Conservation (phyloP, 92 coral and sea anemone genomes). For the Meandrina meandrites region DNA sequence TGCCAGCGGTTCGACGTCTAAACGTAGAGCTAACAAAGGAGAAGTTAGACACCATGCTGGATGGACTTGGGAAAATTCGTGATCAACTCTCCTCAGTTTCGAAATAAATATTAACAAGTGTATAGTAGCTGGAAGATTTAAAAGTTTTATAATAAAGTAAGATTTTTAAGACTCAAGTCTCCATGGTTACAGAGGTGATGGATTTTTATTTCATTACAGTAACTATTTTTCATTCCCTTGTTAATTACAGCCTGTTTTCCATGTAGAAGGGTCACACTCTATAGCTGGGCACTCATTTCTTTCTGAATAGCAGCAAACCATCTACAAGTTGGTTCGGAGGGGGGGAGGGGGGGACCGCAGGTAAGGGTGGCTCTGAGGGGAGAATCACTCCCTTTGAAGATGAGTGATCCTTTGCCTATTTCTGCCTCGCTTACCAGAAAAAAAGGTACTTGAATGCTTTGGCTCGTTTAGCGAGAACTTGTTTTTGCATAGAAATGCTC, state of each 20-base stretch:
- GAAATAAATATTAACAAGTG: conserved; percentile 41
- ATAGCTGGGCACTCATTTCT: no score
- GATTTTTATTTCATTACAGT: not conserved
- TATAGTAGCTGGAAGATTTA: not conserved
- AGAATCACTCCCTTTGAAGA: no score
- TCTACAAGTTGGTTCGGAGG: not conserved
- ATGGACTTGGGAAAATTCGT: conserved; percentile 93
- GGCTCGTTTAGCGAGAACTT: no score
- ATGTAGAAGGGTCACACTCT: no score
- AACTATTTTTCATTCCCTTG: no score
- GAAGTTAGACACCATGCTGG: conserved; percentile 95
- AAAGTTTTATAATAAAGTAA: not conserved
- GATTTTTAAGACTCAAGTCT: not conserved
- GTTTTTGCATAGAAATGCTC: no score
- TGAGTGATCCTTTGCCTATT: no score
- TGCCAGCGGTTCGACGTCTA: conserved; percentile 77
- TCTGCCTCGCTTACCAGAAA: no score
- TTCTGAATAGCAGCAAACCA: no score
- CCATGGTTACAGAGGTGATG: not conserved
- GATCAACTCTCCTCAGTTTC: conserved; percentile 96
- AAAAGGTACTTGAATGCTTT: no score
- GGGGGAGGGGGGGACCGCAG: not conserved
- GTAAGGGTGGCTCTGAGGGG: no score
- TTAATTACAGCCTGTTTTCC: no score
- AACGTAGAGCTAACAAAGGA: conserved; percentile 96